Base-by-base conservation (phyloP, 1,140 invertebrate genomes). In the Anastatus disparis region DNA sequence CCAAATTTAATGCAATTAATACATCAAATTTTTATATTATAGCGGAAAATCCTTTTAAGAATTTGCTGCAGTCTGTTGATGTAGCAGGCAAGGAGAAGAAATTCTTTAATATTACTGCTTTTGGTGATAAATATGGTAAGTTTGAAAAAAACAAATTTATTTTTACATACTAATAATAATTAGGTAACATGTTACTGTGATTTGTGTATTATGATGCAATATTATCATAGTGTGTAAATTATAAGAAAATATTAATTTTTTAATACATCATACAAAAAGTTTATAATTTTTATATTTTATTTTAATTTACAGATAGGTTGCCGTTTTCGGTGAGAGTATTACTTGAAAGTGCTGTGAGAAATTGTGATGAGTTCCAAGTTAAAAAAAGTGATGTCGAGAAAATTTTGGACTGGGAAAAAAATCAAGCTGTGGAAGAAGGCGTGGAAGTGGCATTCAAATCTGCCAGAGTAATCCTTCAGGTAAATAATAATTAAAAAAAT, bases 401-500 rank as follows among this genome's bases (percentile, higher is more conserved):
- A 74, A 94, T 99, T 44, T 85, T 99, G n/a, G 87, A 95, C 73
- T 99, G 97, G 97, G 90, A 95, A 83, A 79, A 86, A 44, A 91
- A 93, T 81, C 92, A 96, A 84, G 81, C 86, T 7, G 80, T 87
- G 3, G 85, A 90, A 75, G 89, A 87, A 22, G 92, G 91, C 55
- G 91, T 95, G n/a, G 97, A 99, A 88, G 92, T 99, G 35, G 92
- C 96, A 1, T 99, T 99, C 81, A 96, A 95, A 85, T 97, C 97
- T 2, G 93, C 96, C 0, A 88, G 97, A 79, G 97, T 99, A 62
- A 94, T 99, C 69, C 87, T 99, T 20, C 97, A 99, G 88, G 96
- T 93, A 80, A 76, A 70, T 56, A 44, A 38, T 65, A 26, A 31
- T 55, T n/a, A n/a, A n/a, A n/a, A n/a, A n/a, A n/a, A n/a, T n/a